These are phyloP conservation scores for Pterobdella sp. DNA, from an alignment of 2,888 invertebrate species.

Conservation along the genomic window DNA sequence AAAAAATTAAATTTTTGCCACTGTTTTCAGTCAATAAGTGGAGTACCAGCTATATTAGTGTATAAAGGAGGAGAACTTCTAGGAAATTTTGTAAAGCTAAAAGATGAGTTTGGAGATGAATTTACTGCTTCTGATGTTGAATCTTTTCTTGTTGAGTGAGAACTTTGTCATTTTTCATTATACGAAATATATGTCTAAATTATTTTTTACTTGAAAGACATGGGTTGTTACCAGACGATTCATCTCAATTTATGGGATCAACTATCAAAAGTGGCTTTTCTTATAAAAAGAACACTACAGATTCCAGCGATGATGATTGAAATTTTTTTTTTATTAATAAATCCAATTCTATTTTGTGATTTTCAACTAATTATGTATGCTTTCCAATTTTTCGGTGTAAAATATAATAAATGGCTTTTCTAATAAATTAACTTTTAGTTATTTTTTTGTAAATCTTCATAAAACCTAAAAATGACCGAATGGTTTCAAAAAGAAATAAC, in stretches of 20 bases:
- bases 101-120: conserved; percentile 78
- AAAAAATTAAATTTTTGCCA: not conserved
- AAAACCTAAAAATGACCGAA: not conserved
- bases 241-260: too few relatives aligned
- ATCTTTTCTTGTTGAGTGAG: conserved; percentile 71
- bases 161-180: too few relatives aligned
- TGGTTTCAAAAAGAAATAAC: conserved; percentile 97
- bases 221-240: conserved; percentile 12
- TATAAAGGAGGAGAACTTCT: conserved; percentile 82
- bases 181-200: too few relatives aligned
- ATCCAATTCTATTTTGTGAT: too few relatives aligned
- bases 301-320: too few relatives aligned
- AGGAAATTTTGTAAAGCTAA: conserved; percentile 81
- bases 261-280: too few relatives aligned
- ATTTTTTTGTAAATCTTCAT: not conserved
- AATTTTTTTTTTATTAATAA: too few relatives aligned
- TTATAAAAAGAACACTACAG: too few relatives aligned
- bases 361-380: too few relatives aligned
- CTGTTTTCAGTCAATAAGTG: conserved; percentile 50
- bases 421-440: too few relatives aligned
- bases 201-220: not conserved
- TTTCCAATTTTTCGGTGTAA: too few relatives aligned
- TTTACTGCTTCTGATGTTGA: conserved; percentile 85
- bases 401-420: too few relatives aligned
- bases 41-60: conserved; percentile 80